Conservation (phyloP, 2,888 invertebrate genomes). For the Pseudanteris insignis region DNA sequence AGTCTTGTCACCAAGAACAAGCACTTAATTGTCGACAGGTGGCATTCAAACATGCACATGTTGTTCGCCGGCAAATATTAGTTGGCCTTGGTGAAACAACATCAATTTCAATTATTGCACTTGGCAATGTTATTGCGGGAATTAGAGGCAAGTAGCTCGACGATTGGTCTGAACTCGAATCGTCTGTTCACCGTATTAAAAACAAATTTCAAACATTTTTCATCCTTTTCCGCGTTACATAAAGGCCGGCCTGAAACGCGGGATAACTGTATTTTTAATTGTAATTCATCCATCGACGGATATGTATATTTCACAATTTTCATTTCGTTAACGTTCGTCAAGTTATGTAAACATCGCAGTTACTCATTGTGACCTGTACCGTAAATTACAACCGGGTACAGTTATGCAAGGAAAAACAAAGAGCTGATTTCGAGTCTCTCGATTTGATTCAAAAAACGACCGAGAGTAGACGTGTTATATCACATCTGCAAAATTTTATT, state of each 20-base stretch:
- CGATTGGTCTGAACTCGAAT: neutral
- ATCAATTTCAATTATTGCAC: slow-evolving; percentile 45
- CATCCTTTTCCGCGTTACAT: neutral
- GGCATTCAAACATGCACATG: slow-evolving; percentile 6
- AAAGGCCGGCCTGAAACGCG: neutral
- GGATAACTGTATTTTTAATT: slow-evolving; percentile 19
- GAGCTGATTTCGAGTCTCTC: slow-evolving; percentile 8
- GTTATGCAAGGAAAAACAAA: slow-evolving; percentile 23
- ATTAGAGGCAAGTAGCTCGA: neutral
- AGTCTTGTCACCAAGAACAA: neutral
- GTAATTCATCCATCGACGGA: slow-evolving; percentile 15
- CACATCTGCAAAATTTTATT: no score
- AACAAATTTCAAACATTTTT: no score
- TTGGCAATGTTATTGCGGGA: slow-evolving; percentile 23
- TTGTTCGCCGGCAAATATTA: slow-evolving; percentile 11
- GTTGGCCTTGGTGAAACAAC: slow-evolving; percentile 45
- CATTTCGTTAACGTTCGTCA: slow-evolving; percentile 13
- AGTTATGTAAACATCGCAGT: slow-evolving; percentile 28
- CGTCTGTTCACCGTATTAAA: no score
- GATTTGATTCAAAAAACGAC: no score
- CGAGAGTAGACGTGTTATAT: no score
- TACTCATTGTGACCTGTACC: slow-evolving; percentile 23
- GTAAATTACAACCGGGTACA: slow-evolving; percentile 13
- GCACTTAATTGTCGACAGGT: slow-evolving; percentile 17
- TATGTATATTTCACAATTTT: slow-evolving; percentile 22